Evolutionary conservation across 2,113 vertebrate genomes (phyloP).

Genomic region (Spizaetus ornatus): DNA sequence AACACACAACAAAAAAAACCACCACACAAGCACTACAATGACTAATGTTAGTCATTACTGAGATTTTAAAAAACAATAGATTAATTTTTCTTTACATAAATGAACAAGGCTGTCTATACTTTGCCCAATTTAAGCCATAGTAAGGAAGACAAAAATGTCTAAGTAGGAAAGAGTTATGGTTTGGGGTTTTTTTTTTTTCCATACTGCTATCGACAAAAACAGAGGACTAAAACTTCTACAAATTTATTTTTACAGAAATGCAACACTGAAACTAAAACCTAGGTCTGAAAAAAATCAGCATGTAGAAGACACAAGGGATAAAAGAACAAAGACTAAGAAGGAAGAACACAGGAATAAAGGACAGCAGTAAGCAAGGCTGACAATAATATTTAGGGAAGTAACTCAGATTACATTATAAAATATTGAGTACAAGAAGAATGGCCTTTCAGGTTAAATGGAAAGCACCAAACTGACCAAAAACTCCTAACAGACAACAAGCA

Average conservation of each 20-base stretch:
- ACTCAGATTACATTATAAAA: neutral
- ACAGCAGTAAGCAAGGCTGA: neutral
- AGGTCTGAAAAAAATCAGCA: neutral
- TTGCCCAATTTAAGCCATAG: neutral
- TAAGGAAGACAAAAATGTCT: neutral
- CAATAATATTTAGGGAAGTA: neutral
- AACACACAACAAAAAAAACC: too few relatives aligned
- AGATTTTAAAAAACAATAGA: neutral
- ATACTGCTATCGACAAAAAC: neutral
- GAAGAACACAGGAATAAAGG: neutral
- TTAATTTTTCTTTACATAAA: neutral
- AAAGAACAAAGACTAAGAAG: neutral
- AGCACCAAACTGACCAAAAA: neutral
- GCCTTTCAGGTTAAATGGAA: neutral
- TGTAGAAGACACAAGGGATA: neutral
- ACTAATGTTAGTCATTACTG: neutral
- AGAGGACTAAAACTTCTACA: neutral
- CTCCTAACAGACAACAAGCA: neutral
- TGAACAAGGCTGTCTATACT: neutral
- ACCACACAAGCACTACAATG: neutral
- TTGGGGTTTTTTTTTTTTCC: accelerated
- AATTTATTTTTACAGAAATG: neutral
- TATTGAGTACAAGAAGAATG: neutral
- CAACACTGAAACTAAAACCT: neutral
- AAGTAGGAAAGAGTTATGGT: neutral